Percentiles rank a stretch among this genome's conserved stretches.
Evolutionary conservation across 2,113 vertebrate species (phyloP).

Genomic region (Galemys pyrenaicus): DNA sequence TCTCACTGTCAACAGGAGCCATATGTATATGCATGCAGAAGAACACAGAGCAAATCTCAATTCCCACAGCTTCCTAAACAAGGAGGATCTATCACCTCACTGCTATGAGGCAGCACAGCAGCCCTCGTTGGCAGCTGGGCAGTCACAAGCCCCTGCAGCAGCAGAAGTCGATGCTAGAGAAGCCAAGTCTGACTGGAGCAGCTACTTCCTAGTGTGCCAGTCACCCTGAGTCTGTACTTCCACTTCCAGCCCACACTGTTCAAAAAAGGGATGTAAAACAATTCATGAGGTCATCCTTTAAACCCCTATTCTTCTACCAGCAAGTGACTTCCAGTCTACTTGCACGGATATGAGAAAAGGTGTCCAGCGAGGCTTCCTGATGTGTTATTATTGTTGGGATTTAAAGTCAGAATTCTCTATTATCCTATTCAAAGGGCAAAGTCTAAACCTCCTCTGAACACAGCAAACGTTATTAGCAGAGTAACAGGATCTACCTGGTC

Average conservation of each 20-base stretch:
- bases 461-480: background rate
- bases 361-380: background rate
- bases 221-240: constrained; percentile 67
- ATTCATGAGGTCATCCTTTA: constrained; percentile 29
- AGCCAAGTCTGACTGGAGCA: constrained; percentile 67
- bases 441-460: background rate
- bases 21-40: background rate
- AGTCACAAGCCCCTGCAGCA: background rate
- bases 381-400: background rate
- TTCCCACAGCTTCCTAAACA: constrained; percentile 49
- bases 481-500: background rate
- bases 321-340: background rate
- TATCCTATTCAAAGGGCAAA: background rate
- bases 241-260: constrained; percentile 22
- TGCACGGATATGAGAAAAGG: background rate
- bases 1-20: background rate
- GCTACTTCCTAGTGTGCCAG: constrained; percentile 70
- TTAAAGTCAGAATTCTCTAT: background rate
- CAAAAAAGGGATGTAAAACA: constrained; percentile 24
- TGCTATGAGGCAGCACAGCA: constrained; percentile 54
- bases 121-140: constrained; percentile 50
- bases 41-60: constrained; percentile 1
- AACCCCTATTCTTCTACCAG: background rate
- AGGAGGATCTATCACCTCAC: constrained; percentile 48
- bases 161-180: constrained; percentile 76